phyloP scores from a whole-genome alignment of 2,888 invertebrate species.

The Dasypogon diadema region DNA sequence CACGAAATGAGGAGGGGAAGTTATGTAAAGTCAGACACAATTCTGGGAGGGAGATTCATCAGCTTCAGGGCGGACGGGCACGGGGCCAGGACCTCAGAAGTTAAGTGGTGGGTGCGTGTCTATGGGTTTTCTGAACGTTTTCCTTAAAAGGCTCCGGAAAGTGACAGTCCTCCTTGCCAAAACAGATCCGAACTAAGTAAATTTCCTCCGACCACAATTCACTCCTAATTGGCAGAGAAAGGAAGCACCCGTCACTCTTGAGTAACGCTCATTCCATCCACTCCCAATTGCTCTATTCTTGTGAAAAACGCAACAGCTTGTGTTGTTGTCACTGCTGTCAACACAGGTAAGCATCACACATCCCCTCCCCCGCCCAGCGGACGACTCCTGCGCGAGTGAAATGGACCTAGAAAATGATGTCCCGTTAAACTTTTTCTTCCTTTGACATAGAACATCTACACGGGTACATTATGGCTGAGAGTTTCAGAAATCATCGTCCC shows the following conservation, averaged over 20 bases:
- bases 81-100: not conserved
- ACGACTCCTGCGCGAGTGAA: not conserved
- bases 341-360: constrained; percentile 42
- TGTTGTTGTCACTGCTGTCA: constrained; percentile 32
- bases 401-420: constrained; percentile 37
- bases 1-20: not conserved
- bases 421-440: constrained; percentile 44
- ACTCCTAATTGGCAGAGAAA: constrained; percentile 26
- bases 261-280: not conserved
- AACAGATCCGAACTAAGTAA: constrained; percentile 7
- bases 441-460: constrained; percentile 44
- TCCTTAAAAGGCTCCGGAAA: constrained; percentile 11
- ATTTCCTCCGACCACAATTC: constrained; percentile 42
- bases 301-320: constrained; percentile 35
- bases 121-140: not conserved
- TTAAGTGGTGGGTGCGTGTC: not conserved
- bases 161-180: constrained; percentile 33
- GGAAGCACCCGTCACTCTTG: not conserved
- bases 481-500: constrained; percentile 53
- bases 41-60: not conserved
- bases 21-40: not conserved
- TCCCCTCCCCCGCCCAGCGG: not conserved
- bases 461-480: constrained; percentile 33
- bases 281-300: not conserved
- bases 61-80: not conserved